These are phyloP conservation scores for Eudasyphora cyanicolor DNA, from an alignment of 2,888 invertebrate species.

Conservation along the genomic window DNA sequence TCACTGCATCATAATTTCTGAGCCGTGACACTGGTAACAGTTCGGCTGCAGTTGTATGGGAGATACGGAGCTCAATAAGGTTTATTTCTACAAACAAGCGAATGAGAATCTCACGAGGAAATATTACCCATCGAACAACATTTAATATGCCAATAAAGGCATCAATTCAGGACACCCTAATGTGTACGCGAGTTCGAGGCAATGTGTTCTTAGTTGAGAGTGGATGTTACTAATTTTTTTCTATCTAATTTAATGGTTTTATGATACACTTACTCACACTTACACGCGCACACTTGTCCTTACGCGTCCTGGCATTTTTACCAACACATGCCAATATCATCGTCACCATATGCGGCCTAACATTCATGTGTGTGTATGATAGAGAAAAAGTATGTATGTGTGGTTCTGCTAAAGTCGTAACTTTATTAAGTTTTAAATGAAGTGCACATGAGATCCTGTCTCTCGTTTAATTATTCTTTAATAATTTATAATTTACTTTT, in stretches of 20 bases:
- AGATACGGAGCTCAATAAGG: too few species aligned
- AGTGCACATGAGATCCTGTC: constrained; percentile 42
- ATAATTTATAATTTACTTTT: constrained; percentile 35
- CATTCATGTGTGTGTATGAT: not conserved
- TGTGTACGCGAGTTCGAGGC: not conserved
- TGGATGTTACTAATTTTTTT: constrained; percentile 42
- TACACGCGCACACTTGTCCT: not conserved
- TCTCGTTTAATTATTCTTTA: constrained; percentile 27
- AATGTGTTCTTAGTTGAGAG: not conserved
- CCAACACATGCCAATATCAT: constrained; percentile 12
- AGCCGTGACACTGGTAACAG: too few species aligned
- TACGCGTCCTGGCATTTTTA: not conserved
- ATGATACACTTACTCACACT: constrained; percentile 33
- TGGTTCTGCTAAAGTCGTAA: constrained; percentile 30
- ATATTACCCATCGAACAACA: too few species aligned
- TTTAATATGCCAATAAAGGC: too few species aligned
- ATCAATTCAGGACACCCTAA: too few species aligned
- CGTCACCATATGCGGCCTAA: constrained; percentile 18
- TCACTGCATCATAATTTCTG: too few species aligned
- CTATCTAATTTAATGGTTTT: constrained; percentile 57
- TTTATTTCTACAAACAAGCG: too few species aligned
- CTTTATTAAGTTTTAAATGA: constrained; percentile 51
- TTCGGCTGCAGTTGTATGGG: too few species aligned
- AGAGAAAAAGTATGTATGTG: constrained; percentile 9
- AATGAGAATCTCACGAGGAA: too few species aligned